Evolutionary conservation across 2,797 vertebrate species (phyloP), one percentile per base, ranked within the genome.

Genomic region (Apogon hyalosoma): DNA sequence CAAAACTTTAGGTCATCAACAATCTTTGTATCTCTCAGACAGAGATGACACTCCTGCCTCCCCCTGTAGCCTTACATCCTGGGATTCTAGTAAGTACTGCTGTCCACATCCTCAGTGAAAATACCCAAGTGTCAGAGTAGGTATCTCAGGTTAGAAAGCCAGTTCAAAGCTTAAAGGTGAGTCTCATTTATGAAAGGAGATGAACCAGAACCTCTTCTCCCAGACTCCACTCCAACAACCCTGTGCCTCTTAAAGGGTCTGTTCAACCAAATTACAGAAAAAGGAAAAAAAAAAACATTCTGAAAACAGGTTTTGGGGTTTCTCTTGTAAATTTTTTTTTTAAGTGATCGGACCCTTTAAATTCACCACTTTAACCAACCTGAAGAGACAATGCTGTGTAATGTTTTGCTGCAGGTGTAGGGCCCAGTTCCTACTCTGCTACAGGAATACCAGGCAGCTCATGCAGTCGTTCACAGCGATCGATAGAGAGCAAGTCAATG

Each of bases 401-500:
- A 50, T 51, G 31, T 68, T 50, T 67, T 80, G 54, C n/a, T 80
- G 12, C 79, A 93, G 92, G 73, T 80, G 55, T 80, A 15, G 91
- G 90, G 13, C 85, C 82, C 7, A 85, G 52, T 40, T 63, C 56
- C 11, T 71, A 77, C 69, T 89, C 89, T 11, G 54, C 77, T 38
- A 88, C 92, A 11, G 79, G 80, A 70, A 42, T 76, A 53, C 38
- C 88, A 9, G 55, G 78, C 2, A 2, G 71, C 16, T 64, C 87
- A 0, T 89, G 92, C 63, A 77, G 82, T 67, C 94, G 91, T 28
- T 95, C 95, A 38, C 95, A 94, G 84, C 92, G 94, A 79, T 95
- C 95, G 14, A 90, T 92, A 1, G 96, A 97, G 82, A 95, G 90
- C 92, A 95, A 93, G 87, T 95, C 95, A 12, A 89, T 92, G 46